phyloP scores from a whole-genome alignment of 1,140 invertebrate genomes.

The Cyrtorhinus lividipennis region DNA sequence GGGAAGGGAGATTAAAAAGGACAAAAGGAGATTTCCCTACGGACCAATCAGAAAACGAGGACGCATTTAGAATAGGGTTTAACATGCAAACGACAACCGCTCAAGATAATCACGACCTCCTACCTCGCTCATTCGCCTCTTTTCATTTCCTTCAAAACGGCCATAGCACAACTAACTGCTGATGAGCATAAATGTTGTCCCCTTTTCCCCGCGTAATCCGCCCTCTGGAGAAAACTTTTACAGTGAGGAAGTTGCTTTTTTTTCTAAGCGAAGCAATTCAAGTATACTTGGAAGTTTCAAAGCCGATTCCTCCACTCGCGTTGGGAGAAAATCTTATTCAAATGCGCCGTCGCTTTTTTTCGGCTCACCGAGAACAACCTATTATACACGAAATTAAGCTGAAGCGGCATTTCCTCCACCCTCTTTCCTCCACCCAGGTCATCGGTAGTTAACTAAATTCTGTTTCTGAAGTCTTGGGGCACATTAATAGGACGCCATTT shows the following conservation, averaged over 20 bases:
- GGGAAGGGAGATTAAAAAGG: not conserved
- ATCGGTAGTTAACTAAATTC: not conserved
- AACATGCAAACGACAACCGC: constrained; percentile 14
- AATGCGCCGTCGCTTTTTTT: not conserved
- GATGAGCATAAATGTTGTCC: constrained; percentile 1
- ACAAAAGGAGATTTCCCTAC: constrained; percentile 1
- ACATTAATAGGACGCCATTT: too few relatives aligned
- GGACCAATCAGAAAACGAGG: constrained; percentile 6
- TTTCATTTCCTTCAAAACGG: not conserved
- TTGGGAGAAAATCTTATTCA: constrained; percentile 9
- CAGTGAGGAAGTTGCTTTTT: not conserved
- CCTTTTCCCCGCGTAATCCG: not conserved
- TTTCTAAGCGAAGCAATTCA: not conserved
- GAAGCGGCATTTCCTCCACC: not conserved
- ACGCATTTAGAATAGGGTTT: constrained; percentile 5
- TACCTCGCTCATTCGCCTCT: not conserved
- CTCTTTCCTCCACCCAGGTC: not conserved
- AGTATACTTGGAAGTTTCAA: not conserved
- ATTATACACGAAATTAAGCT: constrained; percentile 1
- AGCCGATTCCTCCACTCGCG: not conserved
- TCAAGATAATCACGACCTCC: constrained; percentile 1
- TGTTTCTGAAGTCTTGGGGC: too few relatives aligned
- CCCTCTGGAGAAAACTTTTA: not conserved
- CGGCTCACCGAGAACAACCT: not conserved
- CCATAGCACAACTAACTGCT: constrained; percentile 11